Evolutionary conservation across 2,113 vertebrate genomes (phyloP).

Genomic region (Triplophysa rosa): DNA sequence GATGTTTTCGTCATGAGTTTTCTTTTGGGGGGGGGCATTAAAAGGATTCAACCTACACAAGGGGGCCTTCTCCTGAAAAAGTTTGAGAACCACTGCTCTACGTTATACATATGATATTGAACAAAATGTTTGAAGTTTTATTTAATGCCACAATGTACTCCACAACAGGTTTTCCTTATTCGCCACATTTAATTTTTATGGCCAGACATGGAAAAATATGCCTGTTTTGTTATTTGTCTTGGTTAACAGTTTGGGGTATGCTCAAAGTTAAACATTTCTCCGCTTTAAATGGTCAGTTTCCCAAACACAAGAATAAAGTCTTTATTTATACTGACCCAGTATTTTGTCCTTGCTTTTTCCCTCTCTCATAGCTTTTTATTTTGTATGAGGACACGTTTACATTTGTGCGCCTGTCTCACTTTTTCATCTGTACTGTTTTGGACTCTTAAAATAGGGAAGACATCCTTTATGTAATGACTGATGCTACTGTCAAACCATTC

Average conservation of each 20-base stretch:
- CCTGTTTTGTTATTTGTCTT: neutral
- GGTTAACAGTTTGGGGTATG: neutral
- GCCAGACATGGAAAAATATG: neutral
- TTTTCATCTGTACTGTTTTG: slow-evolving; percentile 1
- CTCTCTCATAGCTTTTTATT: neutral
- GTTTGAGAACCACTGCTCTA: no score
- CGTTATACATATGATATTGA: no score
- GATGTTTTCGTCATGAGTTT: no score
- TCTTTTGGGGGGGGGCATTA: no score
- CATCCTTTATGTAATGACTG: slow-evolving; percentile 18
- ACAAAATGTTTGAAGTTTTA: no score
- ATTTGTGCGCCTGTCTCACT: slow-evolving; percentile 9
- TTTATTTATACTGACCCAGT: slow-evolving; percentile 22
- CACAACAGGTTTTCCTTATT: neutral
- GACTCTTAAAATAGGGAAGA: slow-evolving; percentile 19
- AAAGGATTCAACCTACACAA: no score
- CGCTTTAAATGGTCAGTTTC: neutral
- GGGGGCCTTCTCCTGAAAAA: no score
- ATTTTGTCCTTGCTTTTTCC: neutral
- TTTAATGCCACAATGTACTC: neutral
- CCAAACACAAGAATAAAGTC: neutral
- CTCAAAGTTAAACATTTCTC: neutral
- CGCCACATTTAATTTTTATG: neutral
- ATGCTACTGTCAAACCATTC: slow-evolving; percentile 38
- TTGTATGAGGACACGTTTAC: neutral